Percentiles rank a stretch among this genome's conserved stretches.
phyloP scores from a whole-genome alignment of 2,888 invertebrate species.

The Glaucopsyche alexis region DNA sequence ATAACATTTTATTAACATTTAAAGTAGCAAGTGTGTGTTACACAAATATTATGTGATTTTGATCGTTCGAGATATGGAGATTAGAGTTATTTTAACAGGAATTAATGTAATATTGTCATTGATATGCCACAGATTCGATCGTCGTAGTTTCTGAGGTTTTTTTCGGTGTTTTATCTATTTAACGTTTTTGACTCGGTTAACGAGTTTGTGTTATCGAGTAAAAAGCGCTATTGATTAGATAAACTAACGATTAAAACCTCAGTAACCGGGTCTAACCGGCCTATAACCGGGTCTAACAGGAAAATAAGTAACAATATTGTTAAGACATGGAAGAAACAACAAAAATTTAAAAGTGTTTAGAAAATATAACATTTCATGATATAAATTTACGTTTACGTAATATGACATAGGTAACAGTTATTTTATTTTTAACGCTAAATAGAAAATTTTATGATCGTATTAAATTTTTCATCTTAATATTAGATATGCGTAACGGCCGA shows the following conservation, averaged over 20 bases:
- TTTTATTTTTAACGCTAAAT: not conserved
- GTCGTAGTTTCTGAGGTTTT: not conserved
- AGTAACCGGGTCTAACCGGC: too few relatives aligned
- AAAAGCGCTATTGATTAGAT: too few relatives aligned
- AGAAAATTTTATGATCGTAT: conserved; percentile 12
- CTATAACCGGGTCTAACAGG: too few relatives aligned
- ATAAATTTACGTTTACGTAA: not conserved
- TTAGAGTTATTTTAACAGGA: not conserved
- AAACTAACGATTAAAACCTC: too few relatives aligned
- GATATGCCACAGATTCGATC: not conserved
- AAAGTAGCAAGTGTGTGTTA: not conserved
- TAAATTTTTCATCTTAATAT: not conserved
- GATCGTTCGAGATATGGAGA: not conserved
- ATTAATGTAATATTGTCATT: conserved; percentile 4
- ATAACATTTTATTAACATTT: conserved; percentile 7
- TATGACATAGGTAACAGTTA: not conserved
- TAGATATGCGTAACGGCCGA: too few relatives aligned
- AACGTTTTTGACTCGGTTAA: not conserved
- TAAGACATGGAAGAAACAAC: too few relatives aligned
- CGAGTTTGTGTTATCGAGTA: not conserved
- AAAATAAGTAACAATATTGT: too few relatives aligned
- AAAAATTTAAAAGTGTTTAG: too few relatives aligned
- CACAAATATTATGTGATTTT: conserved; percentile 12
- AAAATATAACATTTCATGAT: too few relatives aligned
- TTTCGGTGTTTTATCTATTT: too few relatives aligned